Percentiles rank a stretch among this genome's conserved stretches.
Conservation (phyloP, 2,888 invertebrate genomes). For the Eulithis testata region DNA sequence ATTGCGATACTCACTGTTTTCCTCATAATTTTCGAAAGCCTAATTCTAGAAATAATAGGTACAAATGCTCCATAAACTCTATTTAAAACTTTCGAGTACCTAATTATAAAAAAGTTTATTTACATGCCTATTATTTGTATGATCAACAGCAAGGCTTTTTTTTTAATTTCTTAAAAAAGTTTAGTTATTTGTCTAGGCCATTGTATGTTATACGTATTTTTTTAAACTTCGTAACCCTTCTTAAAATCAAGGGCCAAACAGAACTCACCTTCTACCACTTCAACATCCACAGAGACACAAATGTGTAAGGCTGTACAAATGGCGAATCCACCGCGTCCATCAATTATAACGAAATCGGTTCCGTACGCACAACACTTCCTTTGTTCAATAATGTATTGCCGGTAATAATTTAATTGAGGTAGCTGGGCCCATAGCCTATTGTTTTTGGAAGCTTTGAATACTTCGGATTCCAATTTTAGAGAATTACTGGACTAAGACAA, state of each 20-base stretch:
- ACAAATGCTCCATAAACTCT: too few relatives aligned
- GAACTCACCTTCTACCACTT: conserved; percentile 11
- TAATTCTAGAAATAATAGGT: too few relatives aligned
- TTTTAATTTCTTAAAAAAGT: too few relatives aligned
- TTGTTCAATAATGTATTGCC: conserved; percentile 61
- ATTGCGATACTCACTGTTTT: too few relatives aligned
- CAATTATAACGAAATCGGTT: conserved; percentile 79
- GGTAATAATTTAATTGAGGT: conserved; percentile 60
- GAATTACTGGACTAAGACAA: not conserved
- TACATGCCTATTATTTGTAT: too few relatives aligned
- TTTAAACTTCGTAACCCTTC: not conserved
- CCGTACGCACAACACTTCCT: conserved; percentile 53
- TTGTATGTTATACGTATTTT: too few relatives aligned
- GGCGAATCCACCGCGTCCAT: conserved; percentile 76
- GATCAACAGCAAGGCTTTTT: too few relatives aligned
- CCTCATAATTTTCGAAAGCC: too few relatives aligned
- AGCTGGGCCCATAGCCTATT: conserved; percentile 32
- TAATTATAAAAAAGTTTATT: too few relatives aligned
- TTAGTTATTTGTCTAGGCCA: too few relatives aligned
- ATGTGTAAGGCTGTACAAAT: conserved; percentile 79
- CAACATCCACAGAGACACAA: conserved; percentile 64
- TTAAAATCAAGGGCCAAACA: conserved; percentile 5
- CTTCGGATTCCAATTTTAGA: conserved; percentile 6
- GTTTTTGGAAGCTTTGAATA: conserved; percentile 25
- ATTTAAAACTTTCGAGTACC: too few relatives aligned